Percentiles rank a stretch among this genome's conserved stretches.
phyloP scores from a whole-genome alignment of 2,113 vertebrate species.

The Strigops habroptila region DNA sequence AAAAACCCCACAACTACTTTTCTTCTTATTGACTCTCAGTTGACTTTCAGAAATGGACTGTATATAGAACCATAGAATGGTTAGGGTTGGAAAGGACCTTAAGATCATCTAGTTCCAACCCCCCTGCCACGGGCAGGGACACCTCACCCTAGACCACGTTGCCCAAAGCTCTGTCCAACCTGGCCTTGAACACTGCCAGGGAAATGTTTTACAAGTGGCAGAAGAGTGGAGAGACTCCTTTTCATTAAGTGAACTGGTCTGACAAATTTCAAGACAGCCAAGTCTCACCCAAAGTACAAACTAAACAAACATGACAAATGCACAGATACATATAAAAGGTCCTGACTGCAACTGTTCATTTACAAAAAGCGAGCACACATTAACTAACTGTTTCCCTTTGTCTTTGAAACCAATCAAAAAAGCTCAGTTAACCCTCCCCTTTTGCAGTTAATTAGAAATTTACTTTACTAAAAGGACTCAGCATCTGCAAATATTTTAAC shows the following conservation, averaged over 20 bases:
- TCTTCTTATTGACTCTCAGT: not conserved
- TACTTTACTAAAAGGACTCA: not conserved
- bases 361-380: not conserved
- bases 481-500: not conserved
- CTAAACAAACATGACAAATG: not conserved
- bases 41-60: not conserved
- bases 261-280: not conserved
- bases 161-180: not conserved
- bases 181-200: not conserved
- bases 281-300: not conserved
- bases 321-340: not conserved
- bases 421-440: not conserved
- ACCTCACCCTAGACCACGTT: not conserved
- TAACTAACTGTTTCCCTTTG: not conserved
- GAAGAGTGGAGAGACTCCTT: not conserved
- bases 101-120: not conserved
- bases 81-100: not conserved
- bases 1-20: not conserved
- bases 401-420: not conserved
- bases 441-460: not conserved
- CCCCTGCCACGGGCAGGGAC: not conserved
- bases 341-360: accelerated
- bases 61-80: not conserved
- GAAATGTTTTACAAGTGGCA: not conserved
- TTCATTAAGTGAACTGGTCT: not conserved